A percentile compares a stretch with the other conserved stretches of the same genome.
Evolutionary conservation across 2,113 vertebrate species (phyloP).

Genomic region (Taurulus bubalis): DNA sequence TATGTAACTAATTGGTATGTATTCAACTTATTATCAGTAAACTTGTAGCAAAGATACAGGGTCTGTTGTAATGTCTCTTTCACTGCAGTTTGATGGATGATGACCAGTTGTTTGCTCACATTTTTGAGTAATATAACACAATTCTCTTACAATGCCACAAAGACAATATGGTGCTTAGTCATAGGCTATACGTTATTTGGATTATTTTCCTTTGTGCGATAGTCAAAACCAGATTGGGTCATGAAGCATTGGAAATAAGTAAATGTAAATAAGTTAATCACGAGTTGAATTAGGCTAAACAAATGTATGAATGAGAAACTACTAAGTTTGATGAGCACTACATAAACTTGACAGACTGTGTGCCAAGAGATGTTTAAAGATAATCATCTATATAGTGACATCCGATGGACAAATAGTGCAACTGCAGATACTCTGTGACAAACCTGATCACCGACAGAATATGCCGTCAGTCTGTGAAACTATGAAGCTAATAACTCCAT

Average conservation of each 20-base stretch:
- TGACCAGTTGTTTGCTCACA: not conserved
- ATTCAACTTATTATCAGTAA: not conserved
- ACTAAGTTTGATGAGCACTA: not conserved
- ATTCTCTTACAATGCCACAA: not conserved
- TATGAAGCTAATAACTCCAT: not conserved
- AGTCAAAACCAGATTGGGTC: not conserved
- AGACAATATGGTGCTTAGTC: not conserved
- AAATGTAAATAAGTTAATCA: not conserved
- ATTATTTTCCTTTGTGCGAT: not conserved
- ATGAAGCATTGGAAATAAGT: not conserved
- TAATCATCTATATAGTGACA: constrained; percentile 71
- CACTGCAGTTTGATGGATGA: not conserved
- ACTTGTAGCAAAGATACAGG: not conserved
- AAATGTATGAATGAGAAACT: not conserved
- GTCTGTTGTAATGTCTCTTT: not conserved
- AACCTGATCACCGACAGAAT: not conserved
- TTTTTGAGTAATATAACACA: not conserved
- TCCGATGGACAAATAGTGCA: constrained; percentile 65
- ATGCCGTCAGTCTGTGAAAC: not conserved
- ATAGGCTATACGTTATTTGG: not conserved
- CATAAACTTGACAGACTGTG: not conserved
- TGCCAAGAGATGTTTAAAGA: constrained; percentile 15
- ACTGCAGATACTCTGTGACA: constrained; percentile 54
- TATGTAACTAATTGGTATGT: not conserved
- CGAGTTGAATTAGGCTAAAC: not conserved